Conservation (phyloP, 2,888 invertebrate species). For the Liposcelis brunnea region DNA sequence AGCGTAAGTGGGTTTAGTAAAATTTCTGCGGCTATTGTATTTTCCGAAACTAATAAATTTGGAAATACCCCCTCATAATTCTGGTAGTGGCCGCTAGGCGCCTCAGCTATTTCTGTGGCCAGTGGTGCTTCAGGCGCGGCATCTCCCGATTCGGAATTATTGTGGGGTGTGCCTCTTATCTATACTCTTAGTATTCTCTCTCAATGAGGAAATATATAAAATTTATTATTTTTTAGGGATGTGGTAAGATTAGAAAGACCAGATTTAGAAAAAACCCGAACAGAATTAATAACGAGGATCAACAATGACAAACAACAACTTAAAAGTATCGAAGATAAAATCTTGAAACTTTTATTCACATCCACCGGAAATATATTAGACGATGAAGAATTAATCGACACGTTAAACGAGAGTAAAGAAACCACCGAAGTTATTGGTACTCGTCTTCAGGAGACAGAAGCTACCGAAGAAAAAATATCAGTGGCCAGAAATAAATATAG, state of each 20-base stretch:
- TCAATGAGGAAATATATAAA: no score
- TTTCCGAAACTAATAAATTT: no score
- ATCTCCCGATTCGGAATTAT: no score
- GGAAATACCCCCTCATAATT: no score
- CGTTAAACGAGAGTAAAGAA: slow-evolving; percentile 81
- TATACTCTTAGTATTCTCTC: no score
- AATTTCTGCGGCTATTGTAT: no score
- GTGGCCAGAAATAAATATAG: slow-evolving; percentile 74
- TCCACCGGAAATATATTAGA: slow-evolving; percentile 83
- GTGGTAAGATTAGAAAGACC: slow-evolving; percentile 84
- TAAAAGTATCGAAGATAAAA: slow-evolving; percentile 77
- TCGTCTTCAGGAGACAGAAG: slow-evolving; percentile 70
- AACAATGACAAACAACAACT: slow-evolving; percentile 71
- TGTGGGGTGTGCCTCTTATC: no score
- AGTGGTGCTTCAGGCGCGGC: no score
- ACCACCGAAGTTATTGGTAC: slow-evolving; percentile 79
- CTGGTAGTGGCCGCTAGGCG: no score
- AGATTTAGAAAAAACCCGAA: slow-evolving; percentile 65
- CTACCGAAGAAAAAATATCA: slow-evolving; percentile 72
- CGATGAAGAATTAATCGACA: slow-evolving; percentile 82
- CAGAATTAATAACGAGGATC: slow-evolving; percentile 67
- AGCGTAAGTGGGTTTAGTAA: slow-evolving; percentile 44
- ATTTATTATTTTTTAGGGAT: slow-evolving; percentile 38
- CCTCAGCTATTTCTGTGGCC: no score
- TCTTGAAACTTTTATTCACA: slow-evolving; percentile 60